phyloP scores from a whole-genome alignment of 2,113 vertebrate species.

The Saguinus midas region DNA sequence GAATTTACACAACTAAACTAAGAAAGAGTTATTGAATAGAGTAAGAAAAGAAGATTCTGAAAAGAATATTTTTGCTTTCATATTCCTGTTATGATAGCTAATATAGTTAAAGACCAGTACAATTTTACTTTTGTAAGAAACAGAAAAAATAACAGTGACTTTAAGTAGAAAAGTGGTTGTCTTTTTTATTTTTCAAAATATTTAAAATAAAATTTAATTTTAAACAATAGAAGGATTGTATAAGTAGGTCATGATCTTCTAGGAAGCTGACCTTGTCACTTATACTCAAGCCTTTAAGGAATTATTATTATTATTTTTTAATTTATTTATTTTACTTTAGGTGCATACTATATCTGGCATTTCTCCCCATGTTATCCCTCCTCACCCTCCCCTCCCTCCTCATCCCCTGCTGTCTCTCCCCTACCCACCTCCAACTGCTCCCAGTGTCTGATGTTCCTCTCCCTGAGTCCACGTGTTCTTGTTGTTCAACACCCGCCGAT shows the following conservation, averaged over 20 bases:
- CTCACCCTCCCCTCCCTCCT: no score
- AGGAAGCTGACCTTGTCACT: background rate
- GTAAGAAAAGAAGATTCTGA: background rate
- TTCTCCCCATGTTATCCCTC: no score
- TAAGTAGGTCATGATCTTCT: background rate
- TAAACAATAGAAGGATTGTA: background rate
- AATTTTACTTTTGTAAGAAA: background rate
- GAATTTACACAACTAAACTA: background rate
- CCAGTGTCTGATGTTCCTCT: no score
- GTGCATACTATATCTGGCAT: no score
- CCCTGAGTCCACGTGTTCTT: no score
- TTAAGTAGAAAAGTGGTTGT: background rate
- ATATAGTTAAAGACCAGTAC: background rate
- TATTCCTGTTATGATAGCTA: background rate
- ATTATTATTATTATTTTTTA: background rate
- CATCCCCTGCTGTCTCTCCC: no score
- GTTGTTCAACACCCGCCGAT: no score
- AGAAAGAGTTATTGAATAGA: background rate
- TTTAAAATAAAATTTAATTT: background rate
- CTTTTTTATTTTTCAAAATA: slow-evolving; percentile 1
- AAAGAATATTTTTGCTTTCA: slow-evolving; percentile 2
- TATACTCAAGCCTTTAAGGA: background rate
- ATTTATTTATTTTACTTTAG: no score
- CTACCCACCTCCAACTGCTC: no score
- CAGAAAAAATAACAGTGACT: background rate